Evolutionary conservation across 1,140 invertebrate genomes (phyloP).

Genomic region (Pristionchus pacificus): DNA sequence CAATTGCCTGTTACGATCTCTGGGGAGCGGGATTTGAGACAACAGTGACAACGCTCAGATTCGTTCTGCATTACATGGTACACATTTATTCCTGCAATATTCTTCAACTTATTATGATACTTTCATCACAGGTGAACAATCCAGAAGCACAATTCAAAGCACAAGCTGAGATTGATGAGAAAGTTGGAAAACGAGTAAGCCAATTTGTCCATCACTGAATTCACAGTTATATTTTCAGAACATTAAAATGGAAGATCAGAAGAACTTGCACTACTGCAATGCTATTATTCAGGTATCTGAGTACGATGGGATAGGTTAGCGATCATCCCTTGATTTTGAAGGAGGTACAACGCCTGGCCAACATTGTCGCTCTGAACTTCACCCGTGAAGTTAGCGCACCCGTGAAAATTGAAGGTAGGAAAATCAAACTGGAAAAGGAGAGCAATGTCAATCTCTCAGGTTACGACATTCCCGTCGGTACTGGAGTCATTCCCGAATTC

Average conservation of each 20-base stretch:
- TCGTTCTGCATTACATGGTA: constrained; percentile 21
- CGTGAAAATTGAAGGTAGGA: constrained; percentile 11
- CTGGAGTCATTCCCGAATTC: constrained; percentile 77
- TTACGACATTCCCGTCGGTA: constrained; percentile 74
- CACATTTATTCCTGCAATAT: no score
- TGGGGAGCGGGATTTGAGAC: constrained; percentile 38
- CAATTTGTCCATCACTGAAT: constrained; percentile 7
- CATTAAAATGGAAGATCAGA: constrained; percentile 24
- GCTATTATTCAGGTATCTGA: constrained; percentile 27
- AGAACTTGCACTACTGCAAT: constrained; percentile 20
- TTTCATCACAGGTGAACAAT: no score
- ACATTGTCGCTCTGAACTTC: constrained; percentile 27
- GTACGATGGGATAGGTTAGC: no score
- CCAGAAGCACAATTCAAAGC: constrained; percentile 39
- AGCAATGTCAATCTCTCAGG: constrained; percentile 66
- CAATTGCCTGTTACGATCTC: constrained; percentile 26
- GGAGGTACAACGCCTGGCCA: constrained; percentile 28
- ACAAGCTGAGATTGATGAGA: constrained; percentile 36
- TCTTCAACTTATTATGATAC: no score
- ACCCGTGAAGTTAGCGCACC: constrained; percentile 12
- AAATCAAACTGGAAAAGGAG: neutral
- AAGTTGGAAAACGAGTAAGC: constrained; percentile 43
- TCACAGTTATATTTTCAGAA: constrained; percentile 18
- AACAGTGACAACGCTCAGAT: constrained; percentile 31
- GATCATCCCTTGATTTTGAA: no score